A percentile compares a stretch with the other conserved stretches of the same genome.
Conservation (phyloP, 2,797 vertebrate species). For the Coranthus polyacanthus region DNA sequence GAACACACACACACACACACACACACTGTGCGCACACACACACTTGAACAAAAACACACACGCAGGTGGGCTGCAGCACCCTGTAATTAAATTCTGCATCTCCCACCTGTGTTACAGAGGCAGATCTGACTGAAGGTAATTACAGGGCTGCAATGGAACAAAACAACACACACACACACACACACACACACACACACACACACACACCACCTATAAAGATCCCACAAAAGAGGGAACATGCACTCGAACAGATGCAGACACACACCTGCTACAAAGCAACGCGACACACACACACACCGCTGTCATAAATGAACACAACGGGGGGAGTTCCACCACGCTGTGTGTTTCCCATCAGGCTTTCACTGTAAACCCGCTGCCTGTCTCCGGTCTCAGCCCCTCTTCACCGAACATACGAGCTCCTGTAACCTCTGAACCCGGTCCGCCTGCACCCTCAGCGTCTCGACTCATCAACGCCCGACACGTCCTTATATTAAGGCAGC, state of each 20-base stretch:
- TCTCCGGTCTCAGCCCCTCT: constrained; percentile 11
- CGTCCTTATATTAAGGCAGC: neutral
- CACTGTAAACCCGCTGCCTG: constrained; percentile 42
- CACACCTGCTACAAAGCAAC: constrained; percentile 30
- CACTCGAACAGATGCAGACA: constrained; percentile 15
- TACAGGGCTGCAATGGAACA: constrained; percentile 68
- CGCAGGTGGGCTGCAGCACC: constrained; percentile 59
- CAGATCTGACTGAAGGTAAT: constrained; percentile 72
- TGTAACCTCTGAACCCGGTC: neutral
- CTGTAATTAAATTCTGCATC: constrained; percentile 76
- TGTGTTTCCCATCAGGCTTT: constrained; percentile 33
- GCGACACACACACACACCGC: constrained; percentile 9
- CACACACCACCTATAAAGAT: constrained; percentile 4
- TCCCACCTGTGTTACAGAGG: constrained; percentile 75
- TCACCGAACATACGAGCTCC: constrained; percentile 3
- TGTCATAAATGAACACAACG: constrained; percentile 21
- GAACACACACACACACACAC: constrained; percentile 1
- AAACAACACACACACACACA: constrained; percentile 50
- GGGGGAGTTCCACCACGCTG: constrained; percentile 19
- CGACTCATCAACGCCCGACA: neutral
- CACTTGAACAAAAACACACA: constrained; percentile 38
- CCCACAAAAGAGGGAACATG: constrained; percentile 23
- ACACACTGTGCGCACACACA: constrained; percentile 12
- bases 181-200: constrained; percentile 18
- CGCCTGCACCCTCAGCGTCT: neutral